phyloP scores from a whole-genome alignment of 2,113 vertebrate genomes.

The Melanotaenia duboulayi region DNA sequence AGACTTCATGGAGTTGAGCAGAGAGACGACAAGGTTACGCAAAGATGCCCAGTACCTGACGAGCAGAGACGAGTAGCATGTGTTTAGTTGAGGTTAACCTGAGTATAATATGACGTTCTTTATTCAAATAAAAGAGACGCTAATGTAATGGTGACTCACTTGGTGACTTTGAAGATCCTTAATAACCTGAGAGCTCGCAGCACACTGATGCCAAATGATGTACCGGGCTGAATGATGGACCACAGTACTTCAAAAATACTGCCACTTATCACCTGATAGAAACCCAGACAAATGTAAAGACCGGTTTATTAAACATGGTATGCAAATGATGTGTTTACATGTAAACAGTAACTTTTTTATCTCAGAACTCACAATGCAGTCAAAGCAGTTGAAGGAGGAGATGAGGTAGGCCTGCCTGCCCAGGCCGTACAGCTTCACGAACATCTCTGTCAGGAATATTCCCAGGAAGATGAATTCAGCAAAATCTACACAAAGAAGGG shows the following conservation, averaged over 20 bases:
- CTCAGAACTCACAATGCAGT: constrained; percentile 90
- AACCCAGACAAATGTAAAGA: constrained; percentile 27
- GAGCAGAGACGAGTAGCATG: constrained; percentile 13
- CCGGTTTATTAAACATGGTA: background rate
- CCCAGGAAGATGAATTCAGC: constrained; percentile 96
- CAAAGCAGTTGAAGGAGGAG: constrained; percentile 97
- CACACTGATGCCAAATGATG: constrained; percentile 97
- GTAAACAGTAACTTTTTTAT: background rate
- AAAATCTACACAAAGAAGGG: constrained; percentile 83
- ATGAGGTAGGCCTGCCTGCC: constrained; percentile 93
- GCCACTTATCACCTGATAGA: constrained; percentile 90
- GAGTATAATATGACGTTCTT: background rate
- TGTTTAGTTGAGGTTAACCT: background rate
- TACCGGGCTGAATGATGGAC: constrained; percentile 95
- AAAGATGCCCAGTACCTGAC: constrained; percentile 95
- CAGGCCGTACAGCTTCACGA: constrained; percentile 94
- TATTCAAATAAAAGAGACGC: background rate
- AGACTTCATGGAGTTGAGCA: constrained; percentile 98
- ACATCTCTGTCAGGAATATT: constrained; percentile 97
- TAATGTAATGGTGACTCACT: constrained; percentile 83
- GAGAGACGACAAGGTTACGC: constrained; percentile 94
- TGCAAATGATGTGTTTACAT: background rate
- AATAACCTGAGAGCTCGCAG: constrained; percentile 97
- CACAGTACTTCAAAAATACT: constrained; percentile 98
- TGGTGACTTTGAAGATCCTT: constrained; percentile 99